Evolutionary conservation across 64 coral and sea anemone species (phyloP).

Genomic region (Astreopora myriophthalma): DNA sequence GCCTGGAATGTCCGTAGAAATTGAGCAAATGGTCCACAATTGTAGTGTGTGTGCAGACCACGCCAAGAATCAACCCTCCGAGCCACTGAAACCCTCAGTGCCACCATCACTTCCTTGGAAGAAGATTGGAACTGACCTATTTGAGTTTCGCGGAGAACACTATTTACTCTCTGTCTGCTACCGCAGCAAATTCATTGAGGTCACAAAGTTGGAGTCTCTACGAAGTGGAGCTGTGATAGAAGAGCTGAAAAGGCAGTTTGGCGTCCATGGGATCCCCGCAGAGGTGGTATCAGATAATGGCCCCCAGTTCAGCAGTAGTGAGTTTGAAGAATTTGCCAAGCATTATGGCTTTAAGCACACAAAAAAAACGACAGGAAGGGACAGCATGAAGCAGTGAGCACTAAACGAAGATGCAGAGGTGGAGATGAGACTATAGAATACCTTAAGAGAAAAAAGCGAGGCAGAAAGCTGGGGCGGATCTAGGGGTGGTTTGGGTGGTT

Average conservation of each 20-base stretch:
- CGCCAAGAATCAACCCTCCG: background rate
- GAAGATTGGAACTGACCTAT: slow-evolving; percentile 3
- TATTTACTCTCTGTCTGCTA: background rate
- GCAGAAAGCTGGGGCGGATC: too few relatives aligned
- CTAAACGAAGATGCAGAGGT: too few relatives aligned
- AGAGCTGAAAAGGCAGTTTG: background rate
- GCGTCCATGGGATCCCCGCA: too few relatives aligned
- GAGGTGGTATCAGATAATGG: too few relatives aligned
- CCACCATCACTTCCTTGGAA: background rate
- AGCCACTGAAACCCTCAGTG: background rate
- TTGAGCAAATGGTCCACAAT: slow-evolving; percentile 16
- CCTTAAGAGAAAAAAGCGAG: too few relatives aligned
- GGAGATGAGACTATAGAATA: too few relatives aligned
- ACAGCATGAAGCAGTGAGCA: too few relatives aligned
- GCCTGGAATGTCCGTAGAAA: slow-evolving; percentile 22
- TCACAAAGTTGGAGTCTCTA: background rate
- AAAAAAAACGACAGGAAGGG: too few relatives aligned
- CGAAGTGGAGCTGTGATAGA: slow-evolving; percentile 16
- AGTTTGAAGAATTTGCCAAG: too few relatives aligned
- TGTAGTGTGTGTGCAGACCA: background rate
- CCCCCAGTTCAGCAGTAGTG: too few relatives aligned
- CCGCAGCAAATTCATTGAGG: background rate
- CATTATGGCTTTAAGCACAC: too few relatives aligned
- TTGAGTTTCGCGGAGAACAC: background rate
- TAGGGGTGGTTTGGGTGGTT: too few relatives aligned